A percentile compares a stretch with the other conserved stretches of the same genome.
phyloP scores from a whole-genome alignment of 2,797 vertebrate species.

The Glossophaga mutica region DNA sequence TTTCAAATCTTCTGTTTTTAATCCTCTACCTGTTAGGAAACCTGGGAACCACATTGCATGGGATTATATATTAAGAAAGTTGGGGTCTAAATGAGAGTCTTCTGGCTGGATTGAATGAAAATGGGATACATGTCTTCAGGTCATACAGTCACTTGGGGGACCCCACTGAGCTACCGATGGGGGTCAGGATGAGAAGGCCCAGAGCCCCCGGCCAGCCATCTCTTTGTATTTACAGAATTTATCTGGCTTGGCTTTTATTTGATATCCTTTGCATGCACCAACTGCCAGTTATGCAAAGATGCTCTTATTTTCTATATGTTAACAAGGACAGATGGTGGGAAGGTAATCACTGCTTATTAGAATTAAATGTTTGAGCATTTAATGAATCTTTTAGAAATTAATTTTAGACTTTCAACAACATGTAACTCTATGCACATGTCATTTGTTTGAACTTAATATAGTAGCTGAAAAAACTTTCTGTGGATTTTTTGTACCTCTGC shows the following conservation, averaged over 20 bases:
- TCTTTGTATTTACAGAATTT: neutral
- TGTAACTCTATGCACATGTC: neutral
- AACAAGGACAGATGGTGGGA: neutral
- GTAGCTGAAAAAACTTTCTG: slow-evolving; percentile 13
- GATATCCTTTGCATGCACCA: neutral
- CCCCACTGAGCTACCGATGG: accelerated
- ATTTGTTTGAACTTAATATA: neutral
- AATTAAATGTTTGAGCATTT: slow-evolving; percentile 27
- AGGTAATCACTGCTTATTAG: neutral
- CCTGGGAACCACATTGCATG: neutral
- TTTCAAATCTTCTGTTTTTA: slow-evolving; percentile 3
- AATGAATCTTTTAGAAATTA: slow-evolving; percentile 43
- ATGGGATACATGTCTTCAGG: neutral
- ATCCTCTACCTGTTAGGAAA: neutral
- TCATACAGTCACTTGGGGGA: neutral
- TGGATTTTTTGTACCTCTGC: slow-evolving; percentile 25
- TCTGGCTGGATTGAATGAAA: neutral
- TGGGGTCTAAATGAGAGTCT: neutral
- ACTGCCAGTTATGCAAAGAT: neutral
- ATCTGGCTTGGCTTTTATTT: neutral
- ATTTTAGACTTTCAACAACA: slow-evolving; percentile 2
- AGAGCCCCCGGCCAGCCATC: neutral
- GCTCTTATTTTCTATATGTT: slow-evolving; percentile 28
- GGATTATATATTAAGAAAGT: neutral
- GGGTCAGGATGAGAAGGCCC: neutral